A percentile compares a stretch with the other conserved stretches of the same genome.
Evolutionary conservation across 1,140 invertebrate genomes (phyloP).

Genomic region (Gryllus bimaculatus): DNA sequence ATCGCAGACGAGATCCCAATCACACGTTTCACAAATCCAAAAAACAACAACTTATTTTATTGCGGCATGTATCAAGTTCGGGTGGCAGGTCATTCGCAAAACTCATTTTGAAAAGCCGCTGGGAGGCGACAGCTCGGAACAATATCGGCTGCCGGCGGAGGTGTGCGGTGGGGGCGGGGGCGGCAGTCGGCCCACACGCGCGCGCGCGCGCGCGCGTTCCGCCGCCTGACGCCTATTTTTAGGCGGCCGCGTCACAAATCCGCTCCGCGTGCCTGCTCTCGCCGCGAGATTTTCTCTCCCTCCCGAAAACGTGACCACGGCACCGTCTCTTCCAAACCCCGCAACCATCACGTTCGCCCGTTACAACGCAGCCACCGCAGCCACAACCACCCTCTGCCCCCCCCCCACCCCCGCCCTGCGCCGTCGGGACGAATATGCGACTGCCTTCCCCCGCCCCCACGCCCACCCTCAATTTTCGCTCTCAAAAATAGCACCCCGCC

Average conservation of each 20-base stretch:
- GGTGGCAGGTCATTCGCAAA: too few species aligned
- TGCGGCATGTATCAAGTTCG: too few species aligned
- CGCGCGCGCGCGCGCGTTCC: neutral
- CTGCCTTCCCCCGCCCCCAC: neutral
- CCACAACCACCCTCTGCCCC: neutral
- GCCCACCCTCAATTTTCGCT: neutral
- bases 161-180: too few species aligned
- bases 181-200: neutral
- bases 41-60: too few species aligned
- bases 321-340: neutral
- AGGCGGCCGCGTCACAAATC: neutral
- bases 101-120: too few species aligned
- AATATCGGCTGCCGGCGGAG: neutral
- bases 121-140: neutral
- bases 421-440: neutral
- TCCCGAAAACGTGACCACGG: neutral
- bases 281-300: neutral
- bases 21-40: too few species aligned
- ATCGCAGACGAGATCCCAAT: too few species aligned
- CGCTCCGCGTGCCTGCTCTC: too few species aligned
- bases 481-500: conserved; percentile 6
- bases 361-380: neutral
- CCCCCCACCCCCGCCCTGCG: neutral
- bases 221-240: neutral
- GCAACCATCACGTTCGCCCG: neutral